These are phyloP conservation scores for Pyrgus malvae DNA, from an alignment of 2,888 invertebrate species.

Conservation along the genomic window DNA sequence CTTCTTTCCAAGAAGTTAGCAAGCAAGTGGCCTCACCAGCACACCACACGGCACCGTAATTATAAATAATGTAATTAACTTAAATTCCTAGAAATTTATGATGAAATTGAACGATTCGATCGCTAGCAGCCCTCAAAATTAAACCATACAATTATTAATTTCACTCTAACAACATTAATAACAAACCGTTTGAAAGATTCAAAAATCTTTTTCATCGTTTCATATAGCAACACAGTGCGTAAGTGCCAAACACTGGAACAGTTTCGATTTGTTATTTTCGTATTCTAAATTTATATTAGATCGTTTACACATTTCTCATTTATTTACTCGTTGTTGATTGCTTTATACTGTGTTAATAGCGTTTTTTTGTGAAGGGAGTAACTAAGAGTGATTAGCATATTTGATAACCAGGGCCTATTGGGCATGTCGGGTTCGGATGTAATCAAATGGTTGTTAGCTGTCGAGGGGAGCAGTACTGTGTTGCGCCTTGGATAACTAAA, in stretches of 20 bases:
- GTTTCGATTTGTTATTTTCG: conserved; percentile 36
- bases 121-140: too few relatives aligned
- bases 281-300: conserved; percentile 33
- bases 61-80: too few relatives aligned
- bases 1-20: too few relatives aligned
- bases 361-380: conserved; percentile 9
- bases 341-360: conserved; percentile 8
- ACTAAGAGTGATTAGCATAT: conserved; percentile 14
- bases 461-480: conserved; percentile 61
- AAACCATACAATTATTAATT: not conserved
- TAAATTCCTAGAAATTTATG: too few relatives aligned
- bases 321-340: not conserved
- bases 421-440: conserved; percentile 50
- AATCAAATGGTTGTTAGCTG: conserved; percentile 67
- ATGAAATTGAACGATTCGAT: too few relatives aligned
- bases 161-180: conserved; percentile 3
- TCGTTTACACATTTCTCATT: conserved; percentile 2
- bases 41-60: too few relatives aligned
- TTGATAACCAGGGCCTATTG: conserved; percentile 45
- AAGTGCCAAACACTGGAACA: conserved; percentile 43
- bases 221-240: conserved; percentile 45
- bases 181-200: conserved; percentile 53
- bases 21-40: too few relatives aligned
- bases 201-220: conserved; percentile 41
- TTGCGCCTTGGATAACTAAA: conserved; percentile 47